Evolutionary conservation across 2,888 invertebrate genomes (phyloP), one percentile per base, ranked within the genome.

Genomic region (Sphaerophoria taeniata): DNA sequence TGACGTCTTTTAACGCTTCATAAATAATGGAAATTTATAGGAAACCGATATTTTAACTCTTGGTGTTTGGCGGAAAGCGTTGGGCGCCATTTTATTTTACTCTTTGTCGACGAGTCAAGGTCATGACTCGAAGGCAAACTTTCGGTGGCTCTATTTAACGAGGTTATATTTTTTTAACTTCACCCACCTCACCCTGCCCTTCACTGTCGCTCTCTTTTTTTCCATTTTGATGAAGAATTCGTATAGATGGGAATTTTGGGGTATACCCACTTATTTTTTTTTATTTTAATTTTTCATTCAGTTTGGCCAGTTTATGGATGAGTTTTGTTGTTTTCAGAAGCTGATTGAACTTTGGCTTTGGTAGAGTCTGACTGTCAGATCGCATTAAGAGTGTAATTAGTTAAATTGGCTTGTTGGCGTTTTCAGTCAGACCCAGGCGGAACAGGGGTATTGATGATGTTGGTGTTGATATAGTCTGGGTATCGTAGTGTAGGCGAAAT

Each of bases 41-140:
- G 67, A 51, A 80, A 77, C 72, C 24, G 53, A 72, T 51, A 47
- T 72, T 80, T 71, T 80, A 80, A 72, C 74, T 71, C 49, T 39
- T 34, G 67, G 53, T 61, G 55, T 49, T 24, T 24, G 24, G 24
- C 53, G 33, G 24, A 45, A 47, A 34, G 63, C 31, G 76, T 80
- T 55, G 76, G 73, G 43, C 63, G 72, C 63, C 61, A 77, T 81
- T 81, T 85, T 84, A 84, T 85, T 85, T 84, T 45, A n/a, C 11
- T 45, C 11, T 45, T 45, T n/a, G 45, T 49, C 72, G 73, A 77
- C 49, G 73, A 85, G 81, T 81, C 85, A 85, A 85, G 85, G 85
- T 85, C 85, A 81, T 81, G 71, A 72, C 85, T 85, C 76, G 71
- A 84, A 80, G 84, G 84, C 84, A 72, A 84, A 74, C 75, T 80